Percentiles rank a stretch among this genome's conserved stretches.
Evolutionary conservation across 23 tunicate species (phyloP).

Genomic region (Trididemnum miniatum): DNA sequence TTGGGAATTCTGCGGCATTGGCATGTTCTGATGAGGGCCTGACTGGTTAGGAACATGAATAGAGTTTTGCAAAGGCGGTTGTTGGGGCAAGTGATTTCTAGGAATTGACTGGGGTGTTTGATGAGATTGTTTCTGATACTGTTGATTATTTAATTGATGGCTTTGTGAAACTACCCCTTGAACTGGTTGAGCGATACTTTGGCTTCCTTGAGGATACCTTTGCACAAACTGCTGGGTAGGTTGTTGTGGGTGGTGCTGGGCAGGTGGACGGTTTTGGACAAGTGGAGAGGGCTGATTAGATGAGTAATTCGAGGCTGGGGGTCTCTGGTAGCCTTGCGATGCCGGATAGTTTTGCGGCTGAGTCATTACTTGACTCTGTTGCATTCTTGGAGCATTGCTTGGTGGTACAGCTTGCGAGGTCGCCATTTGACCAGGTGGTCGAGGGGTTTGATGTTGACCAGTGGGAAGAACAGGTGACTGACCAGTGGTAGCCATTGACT

Average conservation of each 20-base stretch:
- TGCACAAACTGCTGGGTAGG: conserved; percentile 18
- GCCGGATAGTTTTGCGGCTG: neutral
- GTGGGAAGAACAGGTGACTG: neutral
- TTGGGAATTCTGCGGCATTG: too few species aligned
- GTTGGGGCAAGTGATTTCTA: too few species aligned
- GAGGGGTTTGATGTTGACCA: neutral
- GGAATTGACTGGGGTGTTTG: too few species aligned
- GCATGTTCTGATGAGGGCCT: too few species aligned
- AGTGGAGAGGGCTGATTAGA: neutral
- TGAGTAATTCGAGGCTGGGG: neutral
- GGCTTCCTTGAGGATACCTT: too few species aligned
- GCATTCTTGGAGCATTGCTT: neutral
- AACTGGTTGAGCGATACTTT: too few species aligned
- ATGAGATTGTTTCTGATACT: neutral
- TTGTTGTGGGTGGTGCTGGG: neutral
- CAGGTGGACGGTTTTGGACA: too few species aligned
- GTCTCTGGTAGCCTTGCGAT: neutral
- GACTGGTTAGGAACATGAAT: too few species aligned
- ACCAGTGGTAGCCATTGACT: neutral
- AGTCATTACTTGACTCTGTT: neutral
- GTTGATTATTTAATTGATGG: neutral
- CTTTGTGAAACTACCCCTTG: neutral
- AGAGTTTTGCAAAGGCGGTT: too few species aligned
- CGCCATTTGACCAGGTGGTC: too few species aligned
- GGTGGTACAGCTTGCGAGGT: neutral